These are phyloP conservation scores for Heteromyza rotundicornis DNA, from an alignment of 2,888 invertebrate genomes.

Conservation along the genomic window DNA sequence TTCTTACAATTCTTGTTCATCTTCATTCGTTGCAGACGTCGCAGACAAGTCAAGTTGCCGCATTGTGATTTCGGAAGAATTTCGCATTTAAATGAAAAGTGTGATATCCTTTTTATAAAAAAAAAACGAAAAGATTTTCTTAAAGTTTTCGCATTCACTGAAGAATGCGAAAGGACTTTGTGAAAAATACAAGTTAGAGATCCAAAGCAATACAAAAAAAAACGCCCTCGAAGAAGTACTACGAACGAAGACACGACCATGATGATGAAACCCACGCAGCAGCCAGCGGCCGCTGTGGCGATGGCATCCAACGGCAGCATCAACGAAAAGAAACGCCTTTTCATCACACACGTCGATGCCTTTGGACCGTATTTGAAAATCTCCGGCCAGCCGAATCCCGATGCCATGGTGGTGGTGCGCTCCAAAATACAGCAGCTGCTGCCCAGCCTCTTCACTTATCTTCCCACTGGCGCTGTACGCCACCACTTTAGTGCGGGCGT, in stretches of 20 bases:
- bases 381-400: constrained; percentile 69
- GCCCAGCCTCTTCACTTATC: constrained; percentile 51
- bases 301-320: not conserved
- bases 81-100: constrained; percentile 9
- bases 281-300: not conserved
- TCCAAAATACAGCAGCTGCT: constrained; percentile 49
- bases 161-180: constrained; percentile 28
- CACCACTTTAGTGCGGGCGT: constrained; percentile 48
- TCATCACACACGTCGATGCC: constrained; percentile 70
- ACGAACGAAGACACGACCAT: not conserved
- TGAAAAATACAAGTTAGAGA: constrained; percentile 4
- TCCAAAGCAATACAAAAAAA: constrained; percentile 17
- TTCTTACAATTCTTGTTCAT: not conserved
- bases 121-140: not conserved
- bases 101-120: constrained; percentile 15
- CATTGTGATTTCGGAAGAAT: constrained; percentile 2
- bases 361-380: constrained; percentile 74
- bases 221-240: no score
- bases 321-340: constrained; percentile 19
- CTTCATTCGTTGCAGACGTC: constrained; percentile 12
- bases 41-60: not conserved
- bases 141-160: constrained; percentile 27
- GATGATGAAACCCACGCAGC: not conserved
- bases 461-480: constrained; percentile 45
- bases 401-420: constrained; percentile 51